Evolutionary conservation across 2,113 vertebrate species (phyloP), one percentile per base, ranked within the genome.

Genomic region (Polypterus senegalus): DNA sequence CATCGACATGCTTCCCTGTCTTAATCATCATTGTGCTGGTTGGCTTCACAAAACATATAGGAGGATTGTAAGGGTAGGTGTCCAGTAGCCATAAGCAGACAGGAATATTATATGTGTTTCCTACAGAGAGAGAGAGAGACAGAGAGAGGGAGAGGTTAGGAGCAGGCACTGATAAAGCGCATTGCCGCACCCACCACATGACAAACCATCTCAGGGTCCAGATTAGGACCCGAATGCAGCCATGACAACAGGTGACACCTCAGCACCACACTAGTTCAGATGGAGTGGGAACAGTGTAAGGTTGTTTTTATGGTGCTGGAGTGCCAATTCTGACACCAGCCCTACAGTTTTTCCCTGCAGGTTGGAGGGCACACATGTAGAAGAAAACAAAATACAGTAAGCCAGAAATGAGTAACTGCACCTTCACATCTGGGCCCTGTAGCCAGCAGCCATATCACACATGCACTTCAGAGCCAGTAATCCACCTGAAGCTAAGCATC

Each of bases 11-110:
- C 56, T 97, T 99, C 66, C 96, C 94, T 58, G 91, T 97, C 83
- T 97, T 98, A 76, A 99, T 99, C 78, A 97, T 97, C 96, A 99
- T 98, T 57, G 92, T 89, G 69, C 89, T 97, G 67, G 95, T 98
- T 66, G 96, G 96, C 77, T 99, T 99, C 68, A 99, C 94, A 76
- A 99, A 99, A 81, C 94, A 99, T 73, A 99, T 98, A 5, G 96
- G 96, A 5, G 95, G 92, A 61, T 98, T 99, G 86, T 89, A 97
- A 27, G 96, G 95, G 69, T 99, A 97, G 5, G 92, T 94, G 79
- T 99, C 95, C 82, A 98, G 78, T 65, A 98, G 80, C 95, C 96
- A 99, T 59, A 99, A 77, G 70, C 93, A 98, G 71, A 98, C 90
- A 8, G 96, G 95, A 71, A 99, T 98, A 80, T 99, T 99, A 68